These are phyloP conservation scores for Elegia similella DNA, from an alignment of 2,888 invertebrate species.

Conservation along the genomic window DNA sequence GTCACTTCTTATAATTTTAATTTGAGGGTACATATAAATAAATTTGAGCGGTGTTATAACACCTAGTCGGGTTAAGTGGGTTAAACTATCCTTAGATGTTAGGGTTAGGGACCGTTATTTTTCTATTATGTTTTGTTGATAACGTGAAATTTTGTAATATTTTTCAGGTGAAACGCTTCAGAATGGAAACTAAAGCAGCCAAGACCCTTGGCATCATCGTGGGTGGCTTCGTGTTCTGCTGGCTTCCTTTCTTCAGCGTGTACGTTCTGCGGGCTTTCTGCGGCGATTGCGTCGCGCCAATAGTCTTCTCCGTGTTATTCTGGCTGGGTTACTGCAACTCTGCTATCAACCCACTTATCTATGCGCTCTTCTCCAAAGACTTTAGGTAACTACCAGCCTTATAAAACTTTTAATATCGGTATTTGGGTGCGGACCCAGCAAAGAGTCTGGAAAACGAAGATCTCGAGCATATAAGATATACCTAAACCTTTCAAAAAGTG, in stretches of 20 bases:
- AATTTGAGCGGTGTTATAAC: too few species aligned
- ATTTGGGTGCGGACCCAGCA: too few species aligned
- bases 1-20: too few species aligned
- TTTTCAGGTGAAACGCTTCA: constrained; percentile 91
- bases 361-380: constrained; percentile 96
- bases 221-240: constrained; percentile 97
- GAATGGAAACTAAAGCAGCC: constrained; percentile 98
- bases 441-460: too few species aligned
- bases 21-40: too few species aligned
- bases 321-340: constrained; percentile 99
- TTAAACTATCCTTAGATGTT: too few species aligned
- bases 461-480: too few species aligned
- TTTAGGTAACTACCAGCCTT: constrained; percentile 74
- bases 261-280: constrained; percentile 95
- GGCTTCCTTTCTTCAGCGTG: constrained; percentile 98
- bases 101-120: too few species aligned
- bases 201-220: constrained; percentile 98
- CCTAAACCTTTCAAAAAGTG: too few species aligned
- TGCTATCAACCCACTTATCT: constrained; percentile 97
- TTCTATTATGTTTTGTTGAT: too few species aligned
- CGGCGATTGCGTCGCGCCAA: constrained; percentile 90
- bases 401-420: background rate
- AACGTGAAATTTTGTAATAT: background rate
- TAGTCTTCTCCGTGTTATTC: constrained; percentile 95
- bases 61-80: too few species aligned